A percentile compares a stretch with the other conserved stretches of the same genome.
phyloP scores from a whole-genome alignment of 2,113 vertebrate genomes.

The Steatornis caripensis region DNA sequence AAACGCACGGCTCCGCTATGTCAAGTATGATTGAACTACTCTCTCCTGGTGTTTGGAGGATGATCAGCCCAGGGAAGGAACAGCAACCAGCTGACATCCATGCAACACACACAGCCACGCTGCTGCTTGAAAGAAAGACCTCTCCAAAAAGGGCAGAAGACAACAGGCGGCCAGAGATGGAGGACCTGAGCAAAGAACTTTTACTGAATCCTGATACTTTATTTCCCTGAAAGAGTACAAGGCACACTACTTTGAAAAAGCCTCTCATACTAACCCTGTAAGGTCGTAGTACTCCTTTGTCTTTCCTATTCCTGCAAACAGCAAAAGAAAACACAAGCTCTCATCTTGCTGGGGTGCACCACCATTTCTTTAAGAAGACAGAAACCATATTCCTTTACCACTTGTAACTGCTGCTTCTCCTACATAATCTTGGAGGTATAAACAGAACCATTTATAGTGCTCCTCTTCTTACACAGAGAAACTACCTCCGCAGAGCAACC shows the following conservation, averaged over 20 bases:
- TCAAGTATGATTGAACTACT: background rate
- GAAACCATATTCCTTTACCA: background rate
- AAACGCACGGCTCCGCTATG: rapidly evolving
- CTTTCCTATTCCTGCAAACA: background rate
- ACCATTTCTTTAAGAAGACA: background rate
- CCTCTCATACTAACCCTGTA: background rate
- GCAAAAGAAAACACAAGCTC: background rate
- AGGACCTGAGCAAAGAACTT: background rate
- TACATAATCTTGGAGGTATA: background rate
- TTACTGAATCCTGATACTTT: background rate
- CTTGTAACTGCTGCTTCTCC: background rate
- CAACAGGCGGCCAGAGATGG: background rate
- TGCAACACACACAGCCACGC: too few species aligned
- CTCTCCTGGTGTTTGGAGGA: background rate
- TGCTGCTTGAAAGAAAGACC: background rate
- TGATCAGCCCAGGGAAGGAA: background rate
- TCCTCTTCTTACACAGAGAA: background rate
- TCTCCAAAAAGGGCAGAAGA: background rate
- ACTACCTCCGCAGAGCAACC: background rate
- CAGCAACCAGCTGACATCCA: background rate
- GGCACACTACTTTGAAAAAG: background rate
- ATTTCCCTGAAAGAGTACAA: background rate
- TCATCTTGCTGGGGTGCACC: background rate
- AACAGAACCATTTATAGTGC: background rate
- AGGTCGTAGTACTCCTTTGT: background rate